phyloP scores from a whole-genome alignment of 2,797 vertebrate genomes.

The Echiichthys vipera region DNA sequence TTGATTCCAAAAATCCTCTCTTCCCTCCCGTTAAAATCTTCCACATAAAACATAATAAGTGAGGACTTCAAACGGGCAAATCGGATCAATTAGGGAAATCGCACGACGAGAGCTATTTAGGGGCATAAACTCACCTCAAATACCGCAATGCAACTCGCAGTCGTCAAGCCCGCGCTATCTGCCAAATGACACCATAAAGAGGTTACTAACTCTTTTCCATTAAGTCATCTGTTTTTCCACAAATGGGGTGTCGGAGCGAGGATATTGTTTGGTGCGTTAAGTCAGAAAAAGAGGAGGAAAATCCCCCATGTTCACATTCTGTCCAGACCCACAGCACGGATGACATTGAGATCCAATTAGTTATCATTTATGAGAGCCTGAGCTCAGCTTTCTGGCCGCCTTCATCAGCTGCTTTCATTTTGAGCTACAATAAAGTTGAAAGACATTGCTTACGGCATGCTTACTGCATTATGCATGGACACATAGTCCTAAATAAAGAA shows the following conservation, averaged over 20 bases:
- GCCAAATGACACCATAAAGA: slow-evolving; percentile 73
- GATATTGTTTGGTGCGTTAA: slow-evolving; percentile 49
- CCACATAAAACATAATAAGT: slow-evolving; percentile 82
- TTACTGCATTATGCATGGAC: slow-evolving; percentile 12
- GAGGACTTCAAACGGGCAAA: slow-evolving; percentile 74
- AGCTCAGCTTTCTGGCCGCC: slow-evolving; percentile 47
- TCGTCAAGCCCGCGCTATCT: slow-evolving; percentile 57
- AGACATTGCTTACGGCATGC: slow-evolving; percentile 44
- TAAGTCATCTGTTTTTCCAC: slow-evolving; percentile 74
- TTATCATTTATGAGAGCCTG: slow-evolving; percentile 63
- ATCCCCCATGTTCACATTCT: slow-evolving; percentile 26
- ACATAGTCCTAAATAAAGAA: slow-evolving; percentile 24
- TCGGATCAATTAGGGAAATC: slow-evolving; percentile 75
- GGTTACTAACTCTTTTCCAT: slow-evolving; percentile 72
- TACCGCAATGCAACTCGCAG: slow-evolving; percentile 43
- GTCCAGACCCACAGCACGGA: slow-evolving; percentile 51
- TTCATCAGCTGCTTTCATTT: slow-evolving; percentile 67
- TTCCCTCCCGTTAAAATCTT: slow-evolving; percentile 67
- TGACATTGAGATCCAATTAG: slow-evolving; percentile 69
- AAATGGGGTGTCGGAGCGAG: slow-evolving; percentile 38
- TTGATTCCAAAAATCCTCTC: slow-evolving; percentile 70
- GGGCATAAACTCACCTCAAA: slow-evolving; percentile 56
- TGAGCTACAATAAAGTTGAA: slow-evolving; percentile 53
- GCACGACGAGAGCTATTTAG: slow-evolving; percentile 61
- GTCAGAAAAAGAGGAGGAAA: slow-evolving; percentile 37